Evolutionary conservation across 92 coral and sea anemone species (phyloP), one percentile per base, ranked within the genome.

Genomic region (Virgularia gustaviana): DNA sequence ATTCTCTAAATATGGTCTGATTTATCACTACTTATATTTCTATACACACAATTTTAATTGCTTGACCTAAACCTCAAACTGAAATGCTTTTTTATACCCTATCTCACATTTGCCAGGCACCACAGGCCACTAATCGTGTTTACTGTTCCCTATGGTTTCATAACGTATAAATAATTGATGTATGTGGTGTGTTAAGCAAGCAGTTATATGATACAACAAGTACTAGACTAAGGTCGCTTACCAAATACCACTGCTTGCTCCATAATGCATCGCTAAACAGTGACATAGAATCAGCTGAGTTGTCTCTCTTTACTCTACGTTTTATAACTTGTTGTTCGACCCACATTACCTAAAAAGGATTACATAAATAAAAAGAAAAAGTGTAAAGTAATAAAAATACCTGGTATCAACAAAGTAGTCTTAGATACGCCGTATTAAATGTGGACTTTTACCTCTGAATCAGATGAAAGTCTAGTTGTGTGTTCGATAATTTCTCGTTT

Each of bases 281-380:
- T n/a, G n/a, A n/a, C n/a, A n/a, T n/a, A n/a, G n/a, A n/a, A 20
- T 68, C 23, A 1, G 79, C 77, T 4, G 58, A 25, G 53, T 53
- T 31, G 59, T 77, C 85, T 66, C 99, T 71, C 57, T 87, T 90
- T 37, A 94, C 95, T 19, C 99, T 72, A 73, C 87, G 78, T 53
- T 87, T 94, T 13, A 87, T 85, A 28, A 82, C 79, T 76, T 94
- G 99, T 27, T 94, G 99, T 54, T 89, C 90, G 0, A 91, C 99
- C 86, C 91, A 94, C 44, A 77, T 76, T n/a, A 94, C 90, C 99
- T 94, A 71, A 41, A 47, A 70, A 38, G 51, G n/a, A n/a, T 28
- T 25, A 30, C 6, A 20, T 11, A 37, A 33, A 75, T 70, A 45
- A 42, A 75, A 47, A 37, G 49, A 65, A 60, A 36, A 47, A 31